These are phyloP conservation scores for Cotesia congregata DNA, from an alignment of 2,888 invertebrate species.

Conservation along the genomic window DNA sequence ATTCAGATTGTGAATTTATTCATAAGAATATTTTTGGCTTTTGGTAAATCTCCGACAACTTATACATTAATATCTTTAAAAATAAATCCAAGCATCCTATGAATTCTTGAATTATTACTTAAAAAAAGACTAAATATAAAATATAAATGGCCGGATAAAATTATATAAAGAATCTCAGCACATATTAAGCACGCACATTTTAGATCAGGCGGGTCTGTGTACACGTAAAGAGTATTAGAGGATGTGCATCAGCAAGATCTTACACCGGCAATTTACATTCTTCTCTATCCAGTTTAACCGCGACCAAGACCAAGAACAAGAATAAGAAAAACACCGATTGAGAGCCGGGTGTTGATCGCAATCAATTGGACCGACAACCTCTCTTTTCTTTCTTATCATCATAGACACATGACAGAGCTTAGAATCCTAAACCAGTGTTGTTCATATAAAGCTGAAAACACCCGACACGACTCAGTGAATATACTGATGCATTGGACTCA, in stretches of 20 bases:
- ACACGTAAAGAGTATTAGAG: slow-evolving; percentile 14
- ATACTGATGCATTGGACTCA: slow-evolving; percentile 12
- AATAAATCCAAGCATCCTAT: too few species aligned
- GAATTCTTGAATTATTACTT: too few species aligned
- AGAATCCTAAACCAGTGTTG: slow-evolving; percentile 37
- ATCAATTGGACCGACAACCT: slow-evolving; percentile 53
- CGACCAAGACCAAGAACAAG: slow-evolving; percentile 34
- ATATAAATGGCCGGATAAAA: slow-evolving; percentile 3
- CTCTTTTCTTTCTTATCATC: slow-evolving; percentile 11
- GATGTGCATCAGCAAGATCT: slow-evolving; percentile 15
- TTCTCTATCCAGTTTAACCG: slow-evolving; percentile 54
- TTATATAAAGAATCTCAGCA: slow-evolving; percentile 8
- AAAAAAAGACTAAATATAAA: neutral
- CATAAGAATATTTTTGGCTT: too few species aligned
- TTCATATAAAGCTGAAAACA: slow-evolving; percentile 29
- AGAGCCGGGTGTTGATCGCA: slow-evolving; percentile 55
- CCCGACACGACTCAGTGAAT: slow-evolving; percentile 12
- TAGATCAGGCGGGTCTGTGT: slow-evolving; percentile 13
- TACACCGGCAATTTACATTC: slow-evolving; percentile 60
- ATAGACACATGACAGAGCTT: slow-evolving; percentile 44
- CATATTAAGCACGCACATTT: neutral
- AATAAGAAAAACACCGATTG: neutral
- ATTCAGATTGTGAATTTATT: too few species aligned
- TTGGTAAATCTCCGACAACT: too few species aligned
- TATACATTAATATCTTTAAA: too few species aligned